Evolutionary conservation across 2,113 vertebrate genomes (phyloP), one percentile per base, ranked within the genome.

Genomic region (Polyodon spathula): DNA sequence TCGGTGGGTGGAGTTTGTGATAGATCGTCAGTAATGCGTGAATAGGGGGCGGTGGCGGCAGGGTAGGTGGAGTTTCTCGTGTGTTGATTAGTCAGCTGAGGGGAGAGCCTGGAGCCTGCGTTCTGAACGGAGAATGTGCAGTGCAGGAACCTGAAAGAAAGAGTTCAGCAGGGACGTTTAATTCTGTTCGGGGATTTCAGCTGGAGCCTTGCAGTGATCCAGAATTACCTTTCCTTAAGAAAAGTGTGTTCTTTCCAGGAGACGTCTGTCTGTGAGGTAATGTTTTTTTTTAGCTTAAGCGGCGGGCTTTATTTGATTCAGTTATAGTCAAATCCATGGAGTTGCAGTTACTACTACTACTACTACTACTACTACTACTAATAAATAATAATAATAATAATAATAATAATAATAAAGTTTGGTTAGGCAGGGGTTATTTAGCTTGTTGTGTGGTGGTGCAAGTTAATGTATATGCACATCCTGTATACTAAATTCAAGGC

Each of bases 91-190:
- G 61, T 64, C 40, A 61, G 64, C 71, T 74, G 75, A 74, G 76
- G 71, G 70, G 79, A 76, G 76, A 83, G 63, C 15, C 75, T 69
- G 74, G 66, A 78, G 4, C 15, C 44, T 65, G 1, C 60, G 55
- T 71, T 77, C 64, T 74, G 63, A 59, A 65, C 61, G 66, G 71
- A 68, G 74, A 68, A 80, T 78, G 73, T 72, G 73, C 75, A 72
- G 73, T 70, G 62, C 65, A 67, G 69, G 60, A 71, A 65, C 61
- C 66, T 74, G 76, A 78, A 63, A 72, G 46, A 59, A 64, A 41
- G 39, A 62, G 41, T 38, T 12, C 42, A 53, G 44, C 59, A 40
- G 37, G n/a, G n/a, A 61, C 52, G 52, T 48, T 66, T 27, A 27
- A 27, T 27, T 27, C 27, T 27, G 27, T 27, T 27, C 27, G 1